Conservation (phyloP, 1,140 invertebrate genomes). For the Drosophila equinoxialis region DNA sequence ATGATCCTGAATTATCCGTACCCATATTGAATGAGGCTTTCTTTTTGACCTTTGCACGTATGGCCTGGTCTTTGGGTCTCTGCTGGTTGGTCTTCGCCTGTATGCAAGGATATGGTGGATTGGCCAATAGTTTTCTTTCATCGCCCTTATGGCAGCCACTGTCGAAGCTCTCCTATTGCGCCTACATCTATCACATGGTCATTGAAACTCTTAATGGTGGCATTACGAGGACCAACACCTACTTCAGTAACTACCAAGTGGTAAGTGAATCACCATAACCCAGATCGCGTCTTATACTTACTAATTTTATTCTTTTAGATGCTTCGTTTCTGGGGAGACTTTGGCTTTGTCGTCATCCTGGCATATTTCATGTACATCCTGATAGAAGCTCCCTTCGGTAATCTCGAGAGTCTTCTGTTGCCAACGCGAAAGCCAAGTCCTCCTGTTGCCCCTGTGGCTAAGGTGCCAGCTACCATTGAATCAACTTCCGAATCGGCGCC, state of each 20-base stretch:
- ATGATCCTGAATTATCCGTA: constrained; percentile 26
- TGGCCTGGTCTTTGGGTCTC: constrained; percentile 86
- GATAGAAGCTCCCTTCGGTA: constrained; percentile 61
- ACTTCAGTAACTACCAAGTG: constrained; percentile 71
- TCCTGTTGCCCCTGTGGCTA: neutral
- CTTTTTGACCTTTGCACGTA: constrained; percentile 86
- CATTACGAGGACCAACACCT: constrained; percentile 41
- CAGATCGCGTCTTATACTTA: neutral
- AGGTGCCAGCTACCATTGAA: neutral
- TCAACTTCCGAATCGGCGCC: neutral
- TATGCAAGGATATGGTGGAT: constrained; percentile 86
- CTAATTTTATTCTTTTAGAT: constrained; percentile 29
- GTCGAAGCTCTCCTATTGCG: constrained; percentile 84
- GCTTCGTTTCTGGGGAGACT: constrained; percentile 62
- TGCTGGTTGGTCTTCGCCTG: constrained; percentile 89
- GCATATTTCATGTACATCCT: constrained; percentile 48
- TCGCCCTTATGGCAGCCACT: constrained; percentile 84
- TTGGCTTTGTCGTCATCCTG: constrained; percentile 58
- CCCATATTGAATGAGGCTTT: constrained; percentile 84
- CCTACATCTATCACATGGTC: constrained; percentile 84
- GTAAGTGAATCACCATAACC: constrained; percentile 33
- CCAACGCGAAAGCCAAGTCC: constrained; percentile 21
- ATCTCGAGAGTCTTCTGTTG: constrained; percentile 43
- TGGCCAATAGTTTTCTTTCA: constrained; percentile 84
- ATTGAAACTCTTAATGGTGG: constrained; percentile 50